Percentiles rank a stretch among this genome's conserved stretches.
Evolutionary conservation across 2,888 invertebrate genomes (phyloP).

Genomic region (Bellardia bayeri): DNA sequence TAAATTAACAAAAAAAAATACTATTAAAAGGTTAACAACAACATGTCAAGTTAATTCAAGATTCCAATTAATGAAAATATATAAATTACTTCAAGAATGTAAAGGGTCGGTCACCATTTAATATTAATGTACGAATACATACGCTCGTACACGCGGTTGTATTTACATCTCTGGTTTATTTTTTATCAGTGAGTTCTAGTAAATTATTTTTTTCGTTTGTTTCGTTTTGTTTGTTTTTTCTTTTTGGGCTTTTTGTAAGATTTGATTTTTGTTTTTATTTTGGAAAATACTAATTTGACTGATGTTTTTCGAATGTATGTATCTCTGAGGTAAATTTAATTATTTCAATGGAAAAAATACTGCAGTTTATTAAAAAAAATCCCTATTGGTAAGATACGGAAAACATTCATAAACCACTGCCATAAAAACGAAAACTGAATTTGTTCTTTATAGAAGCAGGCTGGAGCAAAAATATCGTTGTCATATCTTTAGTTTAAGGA

Average conservation of each 20-base stretch:
- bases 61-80: conserved; percentile 34
- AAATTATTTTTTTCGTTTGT: neutral
- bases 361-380: conserved; percentile 72
- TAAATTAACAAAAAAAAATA: neutral
- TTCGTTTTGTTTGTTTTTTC: neutral
- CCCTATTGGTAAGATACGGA: conserved; percentile 63
- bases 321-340: conserved; percentile 71
- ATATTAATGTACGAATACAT: neutral
- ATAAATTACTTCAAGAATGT: conserved; percentile 19
- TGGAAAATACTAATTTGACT: conserved; percentile 53
- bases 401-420: conserved; percentile 55
- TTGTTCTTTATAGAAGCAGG: conserved; percentile 25
- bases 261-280: conserved; percentile 50
- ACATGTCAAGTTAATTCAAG: conserved; percentile 16
- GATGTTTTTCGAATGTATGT: conserved; percentile 49
- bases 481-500: too few species aligned
- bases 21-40: conserved; percentile 23
- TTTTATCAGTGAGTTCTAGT: neutral
- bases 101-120: conserved; percentile 31
- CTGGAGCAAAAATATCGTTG: neutral
- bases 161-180: conserved; percentile 18
- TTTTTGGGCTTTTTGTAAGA: conserved; percentile 23
- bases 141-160: neutral
- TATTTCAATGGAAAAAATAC: conserved; percentile 72
- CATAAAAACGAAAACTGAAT: conserved; percentile 42